Evolutionary conservation across 2,797 vertebrate species (phyloP), one percentile per base, ranked within the genome.

Genomic region (Anniella stebbinsi): DNA sequence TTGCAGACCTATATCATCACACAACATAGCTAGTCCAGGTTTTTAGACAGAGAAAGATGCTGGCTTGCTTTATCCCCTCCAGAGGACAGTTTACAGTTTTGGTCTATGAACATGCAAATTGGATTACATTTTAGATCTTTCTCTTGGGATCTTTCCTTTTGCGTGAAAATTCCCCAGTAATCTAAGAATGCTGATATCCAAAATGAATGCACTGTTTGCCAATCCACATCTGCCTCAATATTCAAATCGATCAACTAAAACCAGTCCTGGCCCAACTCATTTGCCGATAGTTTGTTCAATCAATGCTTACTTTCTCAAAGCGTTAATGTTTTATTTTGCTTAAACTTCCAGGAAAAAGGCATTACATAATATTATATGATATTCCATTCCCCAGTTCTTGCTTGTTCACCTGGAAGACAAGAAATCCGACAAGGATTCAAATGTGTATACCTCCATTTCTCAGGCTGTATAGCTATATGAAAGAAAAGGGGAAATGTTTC

Each of bases 21-120:
- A 57, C 15, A 70, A 48, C 33, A 38, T 17, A 70, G 30, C 60
- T 67, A 67, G 33, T 28, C 33, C 45, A 54, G 45, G n/a, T 69
- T 87, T 70, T 54, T 33, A 69, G 45, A 80, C 17, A 12, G 6
- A 80, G 13, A 70, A 70, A 15, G 21, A 70, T 41, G 33, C 51
- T 88, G 77, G 48, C 48, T 86, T 73, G 69, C n/a, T 38, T 86
- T 60, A 38, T 51, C 67, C 51, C 38, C 84, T 45, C 51, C 57
- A 76, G 83, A 73, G 84, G 76, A 73, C 76, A 28, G 38, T 80
- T 90, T 81, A 33, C 23, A 57, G 78, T 66, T 38, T 80, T 72
- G 69, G 67, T 45, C 21, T 60, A 63, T 80, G 67, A 90, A 63
- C 36, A 86, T 77, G 83, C 48, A 89, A 85, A 80, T 57, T 72